Conservation (phyloP, 2,888 invertebrate genomes). For the Torymus auratus region DNA sequence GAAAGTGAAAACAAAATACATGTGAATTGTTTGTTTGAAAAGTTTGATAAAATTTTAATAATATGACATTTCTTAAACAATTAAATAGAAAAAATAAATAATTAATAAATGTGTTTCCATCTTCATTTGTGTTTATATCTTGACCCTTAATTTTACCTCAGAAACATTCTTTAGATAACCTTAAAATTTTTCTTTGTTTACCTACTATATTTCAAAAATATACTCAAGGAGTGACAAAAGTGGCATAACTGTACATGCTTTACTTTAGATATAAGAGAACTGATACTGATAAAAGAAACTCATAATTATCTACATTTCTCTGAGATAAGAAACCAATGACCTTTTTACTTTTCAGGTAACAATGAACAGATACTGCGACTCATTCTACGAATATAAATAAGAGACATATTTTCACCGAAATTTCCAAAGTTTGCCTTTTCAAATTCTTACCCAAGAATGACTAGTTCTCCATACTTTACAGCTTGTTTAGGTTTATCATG, state of each 20-base stretch:
- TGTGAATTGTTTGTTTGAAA: conserved; percentile 2
- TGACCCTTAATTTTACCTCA: background rate
- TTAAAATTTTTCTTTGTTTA: conserved; percentile 33
- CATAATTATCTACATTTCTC: conserved; percentile 37
- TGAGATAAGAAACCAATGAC: conserved; percentile 53
- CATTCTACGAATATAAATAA: conserved; percentile 26
- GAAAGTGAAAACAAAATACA: background rate
- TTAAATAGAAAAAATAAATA: conserved; percentile 8
- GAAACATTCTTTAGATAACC: conserved; percentile 17
- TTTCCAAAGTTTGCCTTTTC: background rate
- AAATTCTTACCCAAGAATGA: conserved; percentile 90
- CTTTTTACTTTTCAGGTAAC: conserved; percentile 31
- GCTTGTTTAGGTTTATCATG: conserved; percentile 88
- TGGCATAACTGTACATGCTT: conserved; percentile 26
- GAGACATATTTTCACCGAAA: background rate
- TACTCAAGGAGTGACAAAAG: conserved; percentile 23
- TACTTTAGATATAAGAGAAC: conserved; percentile 30
- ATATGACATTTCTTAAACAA: background rate
- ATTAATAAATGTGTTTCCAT: background rate
- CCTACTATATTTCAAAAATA: conserved; percentile 13
- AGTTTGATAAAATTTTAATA: background rate
- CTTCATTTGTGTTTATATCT: no score
- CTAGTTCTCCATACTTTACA: conserved; percentile 94
- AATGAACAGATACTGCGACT: conserved; percentile 24
- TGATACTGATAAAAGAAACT: conserved; percentile 40